A percentile compares a stretch with the other conserved stretches of the same genome.
These are phyloP conservation scores for Amazona finschi DNA, from an alignment of 2,797 vertebrate species.

Conservation along the genomic window DNA sequence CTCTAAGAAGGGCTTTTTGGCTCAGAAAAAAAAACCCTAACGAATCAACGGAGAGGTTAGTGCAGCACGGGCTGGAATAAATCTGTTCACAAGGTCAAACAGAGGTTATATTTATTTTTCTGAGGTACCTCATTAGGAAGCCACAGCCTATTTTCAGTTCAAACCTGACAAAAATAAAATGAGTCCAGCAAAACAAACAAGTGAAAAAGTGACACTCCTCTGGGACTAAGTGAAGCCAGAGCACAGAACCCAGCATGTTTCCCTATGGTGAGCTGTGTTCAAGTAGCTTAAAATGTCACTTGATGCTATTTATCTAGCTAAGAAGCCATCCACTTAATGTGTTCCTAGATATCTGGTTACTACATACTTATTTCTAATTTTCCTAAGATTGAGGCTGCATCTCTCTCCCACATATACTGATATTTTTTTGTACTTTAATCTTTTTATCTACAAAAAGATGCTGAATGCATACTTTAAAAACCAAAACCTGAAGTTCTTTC, in stretches of 20 bases:
- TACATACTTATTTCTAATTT: neutral
- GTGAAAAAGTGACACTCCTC: neutral
- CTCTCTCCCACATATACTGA: neutral
- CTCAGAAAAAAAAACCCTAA: neutral
- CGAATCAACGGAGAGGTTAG: neutral
- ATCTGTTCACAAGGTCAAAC: constrained; percentile 4
- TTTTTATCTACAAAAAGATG: neutral
- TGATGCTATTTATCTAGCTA: neutral
- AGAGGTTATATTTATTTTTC: constrained; percentile 55
- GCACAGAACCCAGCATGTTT: neutral
- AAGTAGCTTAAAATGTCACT: neutral
- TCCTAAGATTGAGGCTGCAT: neutral
- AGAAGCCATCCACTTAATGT: neutral
- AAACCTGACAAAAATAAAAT: constrained; percentile 19
- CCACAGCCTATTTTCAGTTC: constrained; percentile 1
- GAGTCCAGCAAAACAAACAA: constrained; percentile 32
- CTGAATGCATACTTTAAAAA: neutral
- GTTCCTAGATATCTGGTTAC: neutral
- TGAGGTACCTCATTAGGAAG: constrained; percentile 21
- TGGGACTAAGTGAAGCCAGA: neutral
- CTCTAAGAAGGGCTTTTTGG: neutral
- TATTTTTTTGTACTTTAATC: neutral
- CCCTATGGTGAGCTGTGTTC: neutral
- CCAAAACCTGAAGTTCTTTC: neutral
- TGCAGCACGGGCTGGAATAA: neutral